Base-by-base conservation (phyloP, 1,140 invertebrate genomes). In the Manduca sexta region DNA sequence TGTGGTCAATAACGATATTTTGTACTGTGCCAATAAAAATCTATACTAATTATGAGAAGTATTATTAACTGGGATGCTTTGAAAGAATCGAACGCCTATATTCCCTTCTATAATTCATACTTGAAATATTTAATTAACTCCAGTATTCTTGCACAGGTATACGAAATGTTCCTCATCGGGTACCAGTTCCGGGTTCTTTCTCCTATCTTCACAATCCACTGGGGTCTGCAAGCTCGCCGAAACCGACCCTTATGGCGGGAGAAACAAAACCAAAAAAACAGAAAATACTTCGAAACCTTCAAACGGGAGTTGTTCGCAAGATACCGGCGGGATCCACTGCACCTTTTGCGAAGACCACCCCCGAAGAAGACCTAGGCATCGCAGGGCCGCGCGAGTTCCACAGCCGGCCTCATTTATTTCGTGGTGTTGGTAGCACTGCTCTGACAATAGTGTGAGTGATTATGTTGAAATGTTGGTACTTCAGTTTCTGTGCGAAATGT, bases 111-210 rank as follows among this genome's bases (percentile, higher is more conserved):
- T n/a, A n/a, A n/a, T n/a, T n/a, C n/a, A n/a, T n/a, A n/a, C n/a
- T n/a, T n/a, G n/a, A n/a, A n/a, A n/a, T n/a, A n/a, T 46, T 39
- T 8, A 7, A 38, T 26, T 26, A 26, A 26, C 2, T 18, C 44
- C 26, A 17, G 0, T 30, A 46, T 50, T 47, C 17, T 12, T 4
- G 14, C 56, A 1, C 87, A 97, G 95, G 94, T 97, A 1, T 97
- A 97, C 85, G 96, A 98, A 86, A 96, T 97, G 93, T 95, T 92
- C 72, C 89, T 97, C 14, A 93, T 95, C 31, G 95, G 96, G 2
- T 97, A 94, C 79, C 90, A 93, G 67, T 97, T 98, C 82, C 90
- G 92, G 62, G 95, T 98, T 0, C 88, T 98, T 2, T 93, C 95
- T 1, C 95, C 95, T 0, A 92, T 95, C 33, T 98, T 97, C 76